Percentiles rank a stretch among this genome's conserved stretches.
Evolutionary conservation across 2,113 vertebrate species (phyloP).

Genomic region (Alligator sinensis): DNA sequence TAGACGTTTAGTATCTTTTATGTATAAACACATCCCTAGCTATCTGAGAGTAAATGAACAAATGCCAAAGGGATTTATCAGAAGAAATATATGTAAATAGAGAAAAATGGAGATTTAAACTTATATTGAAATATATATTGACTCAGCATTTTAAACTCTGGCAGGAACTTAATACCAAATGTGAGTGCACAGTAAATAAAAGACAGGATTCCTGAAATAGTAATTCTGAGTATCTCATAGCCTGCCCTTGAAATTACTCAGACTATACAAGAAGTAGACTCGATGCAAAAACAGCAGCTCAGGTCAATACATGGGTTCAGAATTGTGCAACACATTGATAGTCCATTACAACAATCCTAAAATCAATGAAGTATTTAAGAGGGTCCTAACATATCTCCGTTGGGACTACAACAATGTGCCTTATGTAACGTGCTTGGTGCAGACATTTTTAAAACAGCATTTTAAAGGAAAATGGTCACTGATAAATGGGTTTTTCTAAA

Average conservation of each 20-base stretch:
- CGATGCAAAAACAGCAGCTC: background rate
- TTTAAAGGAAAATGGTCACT: background rate
- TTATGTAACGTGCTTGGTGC: background rate
- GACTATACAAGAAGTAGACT: constrained; percentile 5
- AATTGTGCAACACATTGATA: constrained; percentile 22
- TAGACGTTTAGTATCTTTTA: background rate
- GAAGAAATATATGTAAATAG: background rate
- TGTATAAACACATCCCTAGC: background rate
- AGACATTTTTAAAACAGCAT: constrained; percentile 12
- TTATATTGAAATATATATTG: background rate
- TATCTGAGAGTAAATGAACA: background rate
- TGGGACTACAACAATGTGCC: background rate
- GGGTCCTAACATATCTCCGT: constrained; percentile 14
- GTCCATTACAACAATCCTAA: constrained; percentile 44
- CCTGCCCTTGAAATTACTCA: background rate
- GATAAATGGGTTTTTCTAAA: background rate
- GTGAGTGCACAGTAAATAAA: constrained; percentile 12
- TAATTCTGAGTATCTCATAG: constrained; percentile 6
- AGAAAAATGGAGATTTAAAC: background rate
- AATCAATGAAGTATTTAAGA: constrained; percentile 63
- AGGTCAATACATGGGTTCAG: constrained; percentile 49
- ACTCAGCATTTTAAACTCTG: background rate
- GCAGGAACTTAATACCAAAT: background rate
- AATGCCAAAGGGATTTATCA: background rate
- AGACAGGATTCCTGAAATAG: background rate